Percentiles rank a stretch among this genome's conserved stretches.
Evolutionary conservation across 1,140 invertebrate genomes (phyloP).

Genomic region (Papilio machaon): DNA sequence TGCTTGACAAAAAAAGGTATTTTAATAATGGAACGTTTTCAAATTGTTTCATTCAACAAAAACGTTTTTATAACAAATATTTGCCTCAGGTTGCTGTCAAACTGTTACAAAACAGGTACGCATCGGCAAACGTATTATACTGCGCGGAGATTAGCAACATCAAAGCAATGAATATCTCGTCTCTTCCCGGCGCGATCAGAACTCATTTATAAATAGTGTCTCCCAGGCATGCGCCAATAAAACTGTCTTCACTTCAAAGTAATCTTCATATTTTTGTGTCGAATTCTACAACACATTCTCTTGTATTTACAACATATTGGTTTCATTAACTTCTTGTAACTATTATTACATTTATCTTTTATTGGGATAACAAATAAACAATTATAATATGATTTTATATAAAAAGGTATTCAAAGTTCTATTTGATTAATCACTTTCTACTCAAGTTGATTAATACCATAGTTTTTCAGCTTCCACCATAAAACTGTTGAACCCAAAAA

Average conservation of each 20-base stretch:
- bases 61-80: constrained; percentile 6
- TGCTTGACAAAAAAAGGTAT: neutral
- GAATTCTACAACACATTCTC: neutral
- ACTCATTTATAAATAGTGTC: constrained; percentile 23
- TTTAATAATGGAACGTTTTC: neutral
- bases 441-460: neutral
- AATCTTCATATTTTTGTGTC: constrained; percentile 21
- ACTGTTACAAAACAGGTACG: constrained; percentile 20
- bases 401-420: neutral
- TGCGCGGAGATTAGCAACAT: neutral
- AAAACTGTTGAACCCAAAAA: neutral
- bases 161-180: constrained; percentile 20
- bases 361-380: neutral
- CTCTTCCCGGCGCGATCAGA: constrained; percentile 9
- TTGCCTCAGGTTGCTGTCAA: neutral
- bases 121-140: constrained; percentile 5
- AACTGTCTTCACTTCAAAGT: constrained; percentile 24
- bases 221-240: constrained; percentile 8
- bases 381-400: neutral
- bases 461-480: too few species aligned
- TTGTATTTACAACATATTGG: constrained; percentile 3
- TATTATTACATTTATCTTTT: neutral
- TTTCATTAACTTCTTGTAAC: neutral
- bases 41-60: neutral
- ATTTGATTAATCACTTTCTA: neutral